A percentile compares a stretch with the other conserved stretches of the same genome.
Evolutionary conservation across 1,140 invertebrate species (phyloP).

Genomic region (Ips typographus): DNA sequence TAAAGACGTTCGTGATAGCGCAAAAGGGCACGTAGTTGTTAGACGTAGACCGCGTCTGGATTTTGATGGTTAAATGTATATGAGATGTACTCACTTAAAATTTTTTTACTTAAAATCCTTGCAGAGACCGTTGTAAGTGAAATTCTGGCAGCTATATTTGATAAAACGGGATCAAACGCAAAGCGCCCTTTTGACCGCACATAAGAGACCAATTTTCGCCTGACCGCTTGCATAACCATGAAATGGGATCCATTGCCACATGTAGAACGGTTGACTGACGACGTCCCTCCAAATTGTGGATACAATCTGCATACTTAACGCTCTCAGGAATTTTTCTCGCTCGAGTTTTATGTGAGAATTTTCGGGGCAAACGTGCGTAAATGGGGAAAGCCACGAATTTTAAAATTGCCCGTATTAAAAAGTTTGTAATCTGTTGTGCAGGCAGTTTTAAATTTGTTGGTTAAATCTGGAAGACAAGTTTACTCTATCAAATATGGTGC

Average conservation of each 20-base stretch:
- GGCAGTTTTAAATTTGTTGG: too few species aligned
- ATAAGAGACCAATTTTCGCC: not conserved
- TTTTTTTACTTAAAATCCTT: not conserved
- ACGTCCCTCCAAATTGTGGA: slow-evolving; percentile 13
- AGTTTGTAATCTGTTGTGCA: too few species aligned
- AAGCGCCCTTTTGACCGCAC: not conserved
- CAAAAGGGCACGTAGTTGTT: slow-evolving; percentile 18
- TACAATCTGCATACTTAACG: slow-evolving; percentile 17
- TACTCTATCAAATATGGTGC: too few species aligned
- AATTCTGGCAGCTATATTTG: too few species aligned
- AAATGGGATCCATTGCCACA: not conserved
- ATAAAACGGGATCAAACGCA: not conserved
- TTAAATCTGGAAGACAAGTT: too few species aligned
- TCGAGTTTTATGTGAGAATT: not conserved
- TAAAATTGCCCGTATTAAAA: too few species aligned
- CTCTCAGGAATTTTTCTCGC: not conserved
- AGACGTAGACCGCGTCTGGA: slow-evolving; percentile 9
- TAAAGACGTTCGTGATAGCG: slow-evolving; percentile 18
- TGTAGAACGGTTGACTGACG: not conserved
- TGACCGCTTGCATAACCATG: not conserved
- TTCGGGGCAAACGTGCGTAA: slow-evolving; percentile 15
- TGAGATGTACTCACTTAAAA: not conserved
- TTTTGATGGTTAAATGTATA: not conserved
- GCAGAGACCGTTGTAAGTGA: not conserved
- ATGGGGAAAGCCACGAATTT: not conserved